phyloP scores from a whole-genome alignment of 2,888 invertebrate genomes.

The Limnephilus marmoratus region DNA sequence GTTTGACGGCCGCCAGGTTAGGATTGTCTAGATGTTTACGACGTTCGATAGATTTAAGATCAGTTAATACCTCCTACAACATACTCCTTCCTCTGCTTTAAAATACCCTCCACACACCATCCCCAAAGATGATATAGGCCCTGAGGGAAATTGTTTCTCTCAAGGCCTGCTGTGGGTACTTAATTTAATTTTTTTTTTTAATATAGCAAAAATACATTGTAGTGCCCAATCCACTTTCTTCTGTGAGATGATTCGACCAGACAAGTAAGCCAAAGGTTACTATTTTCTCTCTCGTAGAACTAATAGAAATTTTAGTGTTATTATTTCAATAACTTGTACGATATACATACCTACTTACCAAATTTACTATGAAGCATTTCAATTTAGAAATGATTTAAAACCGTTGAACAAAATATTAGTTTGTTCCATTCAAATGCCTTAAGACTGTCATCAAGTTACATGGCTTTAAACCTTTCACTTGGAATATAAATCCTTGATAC shows the following conservation, averaged over 20 bases:
- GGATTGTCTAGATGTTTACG: background rate
- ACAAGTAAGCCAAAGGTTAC: no score
- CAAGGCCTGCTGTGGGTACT: no score
- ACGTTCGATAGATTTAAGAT: conserved; percentile 9
- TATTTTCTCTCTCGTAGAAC: background rate
- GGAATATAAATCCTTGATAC: background rate
- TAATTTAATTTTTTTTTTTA: background rate
- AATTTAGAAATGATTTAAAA: background rate
- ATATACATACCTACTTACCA: no score
- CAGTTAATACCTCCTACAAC: no score
- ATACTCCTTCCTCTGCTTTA: no score
- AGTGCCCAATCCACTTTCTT: background rate
- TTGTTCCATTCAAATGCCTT: background rate
- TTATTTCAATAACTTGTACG: no score
- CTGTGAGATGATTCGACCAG: background rate
- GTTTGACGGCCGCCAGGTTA: background rate
- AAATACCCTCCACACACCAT: no score
- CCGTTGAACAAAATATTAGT: background rate
- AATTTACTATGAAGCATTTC: no score
- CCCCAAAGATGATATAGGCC: no score
- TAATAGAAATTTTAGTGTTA: no score
- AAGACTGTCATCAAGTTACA: background rate
- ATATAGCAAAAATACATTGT: background rate
- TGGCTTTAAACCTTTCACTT: background rate
- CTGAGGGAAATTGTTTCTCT: no score